A percentile compares a stretch with the other conserved stretches of the same genome.
phyloP scores from a whole-genome alignment of 2,888 invertebrate genomes.

The Drosophila infuscata region DNA sequence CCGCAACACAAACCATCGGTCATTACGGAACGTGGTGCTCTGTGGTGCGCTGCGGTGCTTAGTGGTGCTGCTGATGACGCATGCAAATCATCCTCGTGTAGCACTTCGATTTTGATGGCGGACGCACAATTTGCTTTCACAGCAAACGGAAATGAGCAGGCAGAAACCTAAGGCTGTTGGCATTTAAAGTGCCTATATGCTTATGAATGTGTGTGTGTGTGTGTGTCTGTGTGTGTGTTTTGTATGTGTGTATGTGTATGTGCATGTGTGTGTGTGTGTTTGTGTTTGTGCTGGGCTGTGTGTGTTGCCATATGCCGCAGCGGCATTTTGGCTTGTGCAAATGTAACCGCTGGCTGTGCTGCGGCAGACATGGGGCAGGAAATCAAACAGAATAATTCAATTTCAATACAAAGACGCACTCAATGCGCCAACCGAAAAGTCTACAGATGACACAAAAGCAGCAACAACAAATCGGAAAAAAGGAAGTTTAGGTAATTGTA shows the following conservation, averaged over 20 bases:
- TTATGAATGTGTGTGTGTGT: background rate
- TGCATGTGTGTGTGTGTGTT: background rate
- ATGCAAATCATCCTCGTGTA: slow-evolving; percentile 47
- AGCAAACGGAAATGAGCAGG: slow-evolving; percentile 70
- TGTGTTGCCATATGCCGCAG: slow-evolving; percentile 62
- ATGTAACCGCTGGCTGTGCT: slow-evolving; percentile 53
- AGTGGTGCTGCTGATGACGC: slow-evolving; percentile 13
- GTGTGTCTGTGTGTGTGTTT: slow-evolving; percentile 11
- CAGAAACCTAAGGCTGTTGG: slow-evolving; percentile 48
- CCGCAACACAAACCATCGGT: slow-evolving; percentile 56
- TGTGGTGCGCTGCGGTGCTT: slow-evolving; percentile 6
- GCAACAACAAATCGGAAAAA: slow-evolving; percentile 38
- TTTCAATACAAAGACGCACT: slow-evolving; percentile 76
- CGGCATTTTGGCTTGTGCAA: slow-evolving; percentile 61
- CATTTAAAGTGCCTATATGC: slow-evolving; percentile 37
- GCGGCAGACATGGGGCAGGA: slow-evolving; percentile 60
- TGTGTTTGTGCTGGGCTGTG: slow-evolving; percentile 24
- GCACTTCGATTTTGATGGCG: slow-evolving; percentile 63
- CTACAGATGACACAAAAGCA: slow-evolving; percentile 38
- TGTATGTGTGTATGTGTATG: slow-evolving; percentile 1
- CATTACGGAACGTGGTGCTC: slow-evolving; percentile 30
- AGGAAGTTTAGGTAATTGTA: slow-evolving; percentile 81
- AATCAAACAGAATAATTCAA: slow-evolving; percentile 83
- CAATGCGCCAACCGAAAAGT: slow-evolving; percentile 29
- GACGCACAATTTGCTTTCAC: slow-evolving; percentile 48